Conservation (phyloP, 2,797 vertebrate genomes). For the Strix occidentalis region DNA sequence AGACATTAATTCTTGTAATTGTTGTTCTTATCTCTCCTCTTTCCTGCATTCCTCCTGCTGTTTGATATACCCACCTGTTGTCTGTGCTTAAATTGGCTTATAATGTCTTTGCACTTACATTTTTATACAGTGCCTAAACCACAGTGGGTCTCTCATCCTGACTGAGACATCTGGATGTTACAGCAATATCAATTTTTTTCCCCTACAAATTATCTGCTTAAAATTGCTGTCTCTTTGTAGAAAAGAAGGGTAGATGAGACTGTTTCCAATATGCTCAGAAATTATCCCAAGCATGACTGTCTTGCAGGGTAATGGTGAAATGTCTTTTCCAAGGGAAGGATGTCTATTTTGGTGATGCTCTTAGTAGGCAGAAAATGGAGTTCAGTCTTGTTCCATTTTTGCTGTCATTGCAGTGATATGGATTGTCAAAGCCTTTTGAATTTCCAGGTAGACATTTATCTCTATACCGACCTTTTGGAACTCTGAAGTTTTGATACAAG, state of each 20-base stretch:
- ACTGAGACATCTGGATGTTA: neutral
- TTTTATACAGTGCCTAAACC: neutral
- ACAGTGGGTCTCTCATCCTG: neutral
- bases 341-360: neutral
- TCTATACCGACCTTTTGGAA: neutral
- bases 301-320: neutral
- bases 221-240: neutral
- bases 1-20: neutral
- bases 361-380: neutral
- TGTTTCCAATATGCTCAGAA: neutral
- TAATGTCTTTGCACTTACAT: neutral
- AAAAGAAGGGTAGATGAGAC: neutral
- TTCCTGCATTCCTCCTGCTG: neutral
- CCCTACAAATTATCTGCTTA: neutral
- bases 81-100: neutral
- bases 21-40: neutral
- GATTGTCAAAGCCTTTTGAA: neutral
- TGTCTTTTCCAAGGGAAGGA: neutral
- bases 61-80: neutral
- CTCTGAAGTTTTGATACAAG: neutral
- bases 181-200: neutral
- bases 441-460: neutral
- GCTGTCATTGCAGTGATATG: neutral
- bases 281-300: neutral
- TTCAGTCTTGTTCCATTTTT: neutral